These are phyloP conservation scores for Thunnus thynnus DNA, from an alignment of 2,113 vertebrate genomes.

Conservation along the genomic window DNA sequence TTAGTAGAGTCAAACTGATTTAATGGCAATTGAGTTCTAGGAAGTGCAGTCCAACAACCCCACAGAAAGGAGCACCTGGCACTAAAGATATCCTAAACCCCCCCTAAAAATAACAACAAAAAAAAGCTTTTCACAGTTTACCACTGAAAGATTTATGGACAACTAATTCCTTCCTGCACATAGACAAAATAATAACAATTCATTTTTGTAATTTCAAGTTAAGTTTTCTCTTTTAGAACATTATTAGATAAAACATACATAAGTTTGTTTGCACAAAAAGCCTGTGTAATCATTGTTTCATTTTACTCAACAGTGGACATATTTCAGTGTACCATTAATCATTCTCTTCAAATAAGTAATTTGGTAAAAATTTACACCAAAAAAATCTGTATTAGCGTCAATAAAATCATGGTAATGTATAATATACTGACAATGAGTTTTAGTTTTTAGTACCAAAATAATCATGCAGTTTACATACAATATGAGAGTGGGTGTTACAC, in stretches of 20 bases:
- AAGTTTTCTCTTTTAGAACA: neutral
- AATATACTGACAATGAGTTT: neutral
- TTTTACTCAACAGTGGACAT: neutral
- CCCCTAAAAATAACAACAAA: too few species aligned
- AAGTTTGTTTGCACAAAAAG: slow-evolving; percentile 5
- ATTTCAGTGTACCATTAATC: neutral
- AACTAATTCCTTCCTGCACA: too few species aligned
- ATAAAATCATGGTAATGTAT: neutral
- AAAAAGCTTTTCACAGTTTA: too few species aligned
- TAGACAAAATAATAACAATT: slow-evolving; percentile 1
- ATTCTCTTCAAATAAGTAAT: neutral
- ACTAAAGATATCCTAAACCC: too few species aligned
- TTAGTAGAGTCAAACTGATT: neutral
- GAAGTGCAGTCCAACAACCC: neutral
- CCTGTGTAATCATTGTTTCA: neutral
- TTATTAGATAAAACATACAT: neutral
- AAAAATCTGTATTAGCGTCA: neutral
- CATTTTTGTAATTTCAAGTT: neutral
- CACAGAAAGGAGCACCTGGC: neutral
- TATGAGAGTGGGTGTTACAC: neutral
- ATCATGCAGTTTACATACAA: neutral
- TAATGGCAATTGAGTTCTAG: slow-evolving; percentile 5
- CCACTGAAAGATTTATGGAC: too few species aligned
- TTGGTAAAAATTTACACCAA: neutral
- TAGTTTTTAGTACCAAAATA: neutral